A percentile compares a stretch with the other conserved stretches of the same genome.
phyloP scores from a whole-genome alignment of 2,113 vertebrate genomes.

The Romanogobio albipinnatus region DNA sequence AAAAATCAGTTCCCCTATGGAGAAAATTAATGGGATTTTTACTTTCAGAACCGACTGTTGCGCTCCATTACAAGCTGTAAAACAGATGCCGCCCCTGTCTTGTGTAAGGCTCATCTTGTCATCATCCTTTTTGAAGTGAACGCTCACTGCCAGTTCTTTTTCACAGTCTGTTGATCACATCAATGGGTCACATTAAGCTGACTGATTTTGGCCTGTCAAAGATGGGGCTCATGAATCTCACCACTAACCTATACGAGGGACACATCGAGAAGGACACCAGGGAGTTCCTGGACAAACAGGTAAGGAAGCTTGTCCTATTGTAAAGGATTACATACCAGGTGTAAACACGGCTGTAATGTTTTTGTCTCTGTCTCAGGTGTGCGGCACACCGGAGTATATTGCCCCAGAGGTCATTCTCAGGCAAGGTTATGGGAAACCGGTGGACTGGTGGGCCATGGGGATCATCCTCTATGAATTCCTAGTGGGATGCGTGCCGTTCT shows the following conservation, averaged over 20 bases:
- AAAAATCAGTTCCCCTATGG: background rate
- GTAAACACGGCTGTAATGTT: background rate
- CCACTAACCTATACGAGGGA: conserved; percentile 94
- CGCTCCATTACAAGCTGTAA: background rate
- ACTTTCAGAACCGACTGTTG: background rate
- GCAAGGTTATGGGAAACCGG: conserved; percentile 93
- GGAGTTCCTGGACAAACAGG: conserved; percentile 96
- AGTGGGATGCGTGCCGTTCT: conserved; percentile 93
- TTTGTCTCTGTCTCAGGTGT: conserved; percentile 77
- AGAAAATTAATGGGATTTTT: background rate
- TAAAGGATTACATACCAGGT: background rate
- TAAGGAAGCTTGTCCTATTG: conserved; percentile 54
- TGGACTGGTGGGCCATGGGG: conserved; percentile 98
- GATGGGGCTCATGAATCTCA: conserved; percentile 96
- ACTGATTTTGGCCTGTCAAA: conserved; percentile 95
- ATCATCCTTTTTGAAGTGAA: background rate
- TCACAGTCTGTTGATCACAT: conserved; percentile 90
- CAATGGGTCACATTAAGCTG: conserved; percentile 95
- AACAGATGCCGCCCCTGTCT: background rate
- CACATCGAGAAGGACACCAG: conserved; percentile 94
- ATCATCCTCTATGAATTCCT: conserved; percentile 96
- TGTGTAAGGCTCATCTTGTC: too few species aligned
- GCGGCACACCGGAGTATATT: conserved; percentile 95
- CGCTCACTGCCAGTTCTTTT: background rate
- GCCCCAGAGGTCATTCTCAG: conserved; percentile 94